phyloP scores from a whole-genome alignment of 2,797 vertebrate species.

The Rhynchonycteris naso region DNA sequence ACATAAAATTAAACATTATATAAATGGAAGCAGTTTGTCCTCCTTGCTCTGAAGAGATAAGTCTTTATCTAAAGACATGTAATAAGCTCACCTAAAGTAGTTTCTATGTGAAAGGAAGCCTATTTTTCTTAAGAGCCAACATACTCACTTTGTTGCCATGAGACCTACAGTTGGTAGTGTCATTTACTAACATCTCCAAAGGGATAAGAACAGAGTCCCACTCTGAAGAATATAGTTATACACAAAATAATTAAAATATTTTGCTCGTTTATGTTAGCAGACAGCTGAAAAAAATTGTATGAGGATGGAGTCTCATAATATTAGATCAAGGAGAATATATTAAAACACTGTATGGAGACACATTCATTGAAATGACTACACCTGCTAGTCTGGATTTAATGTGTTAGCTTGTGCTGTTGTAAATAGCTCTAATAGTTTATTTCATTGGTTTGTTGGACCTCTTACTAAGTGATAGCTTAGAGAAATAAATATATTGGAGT shows the following conservation, averaged over 20 bases:
- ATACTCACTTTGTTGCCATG: background rate
- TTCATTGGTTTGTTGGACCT: background rate
- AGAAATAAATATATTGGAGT: background rate
- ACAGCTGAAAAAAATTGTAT: background rate
- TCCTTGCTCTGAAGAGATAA: background rate
- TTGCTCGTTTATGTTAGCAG: background rate
- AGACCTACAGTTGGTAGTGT: background rate
- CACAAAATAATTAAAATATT: background rate
- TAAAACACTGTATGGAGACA: background rate
- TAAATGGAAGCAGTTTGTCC: background rate
- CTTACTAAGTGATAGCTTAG: background rate
- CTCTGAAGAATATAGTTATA: background rate
- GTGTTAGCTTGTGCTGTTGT: background rate
- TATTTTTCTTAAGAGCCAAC: background rate
- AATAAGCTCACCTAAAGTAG: background rate
- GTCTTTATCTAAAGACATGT: background rate
- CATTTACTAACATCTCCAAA: background rate
- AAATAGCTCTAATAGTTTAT: background rate
- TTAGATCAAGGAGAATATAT: background rate
- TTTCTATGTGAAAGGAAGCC: background rate
- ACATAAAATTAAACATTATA: background rate
- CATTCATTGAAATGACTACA: background rate
- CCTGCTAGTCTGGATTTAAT: background rate
- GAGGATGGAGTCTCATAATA: background rate
- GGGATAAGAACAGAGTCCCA: background rate